These are phyloP conservation scores for Barnardius zonarius DNA, from an alignment of 2,113 vertebrate genomes.

Conservation along the genomic window DNA sequence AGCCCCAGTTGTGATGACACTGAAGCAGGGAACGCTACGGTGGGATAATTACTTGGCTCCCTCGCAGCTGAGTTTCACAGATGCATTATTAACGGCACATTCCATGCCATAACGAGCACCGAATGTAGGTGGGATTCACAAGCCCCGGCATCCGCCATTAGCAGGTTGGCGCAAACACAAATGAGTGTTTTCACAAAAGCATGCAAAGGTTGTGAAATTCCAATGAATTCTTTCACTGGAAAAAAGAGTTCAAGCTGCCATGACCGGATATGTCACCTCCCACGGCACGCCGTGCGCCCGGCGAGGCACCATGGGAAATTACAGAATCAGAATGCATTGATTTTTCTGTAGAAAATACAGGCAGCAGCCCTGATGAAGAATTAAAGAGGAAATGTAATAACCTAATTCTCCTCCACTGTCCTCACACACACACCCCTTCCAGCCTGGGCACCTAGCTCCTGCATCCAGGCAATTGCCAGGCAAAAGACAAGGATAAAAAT, in stretches of 20 bases:
- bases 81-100: conserved; percentile 96
- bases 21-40: conserved; percentile 88
- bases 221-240: conserved; percentile 77
- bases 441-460: not conserved
- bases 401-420: conserved; percentile 70
- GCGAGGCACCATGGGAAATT: conserved; percentile 92
- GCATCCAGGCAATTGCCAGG: not conserved
- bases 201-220: conserved; percentile 86
- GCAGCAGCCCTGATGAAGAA: conserved; percentile 76
- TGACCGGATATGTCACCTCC: conserved; percentile 90
- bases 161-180: conserved; percentile 92
- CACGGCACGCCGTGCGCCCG: conserved; percentile 72
- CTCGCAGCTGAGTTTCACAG: conserved; percentile 99
- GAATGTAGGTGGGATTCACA: conserved; percentile 86
- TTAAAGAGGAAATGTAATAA: conserved; percentile 76
- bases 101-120: conserved; percentile 84
- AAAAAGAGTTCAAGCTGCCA: conserved; percentile 78
- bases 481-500: not conserved
- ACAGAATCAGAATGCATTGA: conserved; percentile 91
- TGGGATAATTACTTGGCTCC: conserved; percentile 99
- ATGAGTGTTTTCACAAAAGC: conserved; percentile 87
- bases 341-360: conserved; percentile 79
- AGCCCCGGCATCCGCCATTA: conserved; percentile 93
- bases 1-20: conserved; percentile 97
- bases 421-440: not conserved